These are phyloP conservation scores for Bathynomus jamesi DNA, from an alignment of 1,140 invertebrate genomes.

Conservation along the genomic window DNA sequence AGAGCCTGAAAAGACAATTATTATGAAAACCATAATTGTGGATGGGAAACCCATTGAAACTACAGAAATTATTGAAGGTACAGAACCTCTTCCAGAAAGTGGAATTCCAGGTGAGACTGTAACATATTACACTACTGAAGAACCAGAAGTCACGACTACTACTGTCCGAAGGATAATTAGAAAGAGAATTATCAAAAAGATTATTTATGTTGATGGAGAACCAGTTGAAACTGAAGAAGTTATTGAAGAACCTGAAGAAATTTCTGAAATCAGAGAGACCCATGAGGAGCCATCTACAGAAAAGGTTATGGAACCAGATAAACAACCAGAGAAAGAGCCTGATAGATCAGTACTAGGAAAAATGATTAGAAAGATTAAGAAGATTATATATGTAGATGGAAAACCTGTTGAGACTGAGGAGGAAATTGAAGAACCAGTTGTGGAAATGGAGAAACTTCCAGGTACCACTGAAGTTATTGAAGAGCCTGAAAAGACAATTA, in stretches of 20 bases:
- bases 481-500: constrained; percentile 1
- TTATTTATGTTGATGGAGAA: constrained; percentile 18
- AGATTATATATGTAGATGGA: not conserved
- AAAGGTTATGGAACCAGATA: constrained; percentile 5
- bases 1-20: constrained; percentile 52
- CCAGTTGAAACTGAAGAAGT: constrained; percentile 24
- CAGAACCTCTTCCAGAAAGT: constrained; percentile 10
- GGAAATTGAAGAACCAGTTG: not conserved
- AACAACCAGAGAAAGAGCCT: constrained; percentile 43
- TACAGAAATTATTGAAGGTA: constrained; percentile 14
- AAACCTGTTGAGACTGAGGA: constrained; percentile 1
- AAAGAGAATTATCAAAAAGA: constrained; percentile 19
- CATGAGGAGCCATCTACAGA: not conserved
- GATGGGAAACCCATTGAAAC: constrained; percentile 22
- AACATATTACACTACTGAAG: not conserved
- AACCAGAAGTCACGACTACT: constrained; percentile 10
- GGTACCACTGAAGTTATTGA: not conserved
- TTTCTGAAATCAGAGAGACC: not conserved
- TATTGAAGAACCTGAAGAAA: constrained; percentile 18
- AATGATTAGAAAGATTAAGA: not conserved
- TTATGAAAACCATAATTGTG: constrained; percentile 10
- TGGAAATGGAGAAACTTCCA: no score
- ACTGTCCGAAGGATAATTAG: constrained; percentile 10
- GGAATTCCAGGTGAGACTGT: constrained; percentile 17
- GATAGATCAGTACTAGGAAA: constrained; percentile 4